Conservation (phyloP, 1,140 invertebrate species). For the Trachelipus rathkii region DNA sequence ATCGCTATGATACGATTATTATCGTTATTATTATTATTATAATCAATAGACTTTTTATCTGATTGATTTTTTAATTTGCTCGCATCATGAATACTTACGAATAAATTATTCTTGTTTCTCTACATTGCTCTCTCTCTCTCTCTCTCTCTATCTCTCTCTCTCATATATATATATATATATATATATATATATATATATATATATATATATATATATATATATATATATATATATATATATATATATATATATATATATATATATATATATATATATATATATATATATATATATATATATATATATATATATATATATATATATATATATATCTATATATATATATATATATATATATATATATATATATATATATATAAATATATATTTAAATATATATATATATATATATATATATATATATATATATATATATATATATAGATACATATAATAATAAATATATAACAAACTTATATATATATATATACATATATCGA, state of each 20-base stretch:
- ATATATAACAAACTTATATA: neutral
- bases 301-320: neutral
- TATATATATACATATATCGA: neutral
- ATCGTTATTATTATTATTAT: too few species aligned
- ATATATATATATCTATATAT: neutral
- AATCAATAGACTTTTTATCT: too few species aligned
- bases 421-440: neutral
- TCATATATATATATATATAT: neutral
- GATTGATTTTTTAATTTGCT: too few species aligned
- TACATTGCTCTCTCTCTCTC: too few species aligned
- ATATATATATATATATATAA: too few species aligned
- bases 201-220: neutral
- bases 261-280: neutral
- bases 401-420: neutral
- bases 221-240: neutral
- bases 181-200: conserved; percentile 1
- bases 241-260: neutral
- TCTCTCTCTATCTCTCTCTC: too few species aligned
- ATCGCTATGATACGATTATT: too few species aligned
- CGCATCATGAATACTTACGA: too few species aligned
- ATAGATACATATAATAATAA: neutral
- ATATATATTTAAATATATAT: neutral
- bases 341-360: neutral
- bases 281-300: neutral
- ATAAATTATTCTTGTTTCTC: too few species aligned